Percentiles rank a stretch among this genome's conserved stretches.
Conservation (phyloP, 2,797 vertebrate species). For the Coregonus ussuriensis region DNA sequence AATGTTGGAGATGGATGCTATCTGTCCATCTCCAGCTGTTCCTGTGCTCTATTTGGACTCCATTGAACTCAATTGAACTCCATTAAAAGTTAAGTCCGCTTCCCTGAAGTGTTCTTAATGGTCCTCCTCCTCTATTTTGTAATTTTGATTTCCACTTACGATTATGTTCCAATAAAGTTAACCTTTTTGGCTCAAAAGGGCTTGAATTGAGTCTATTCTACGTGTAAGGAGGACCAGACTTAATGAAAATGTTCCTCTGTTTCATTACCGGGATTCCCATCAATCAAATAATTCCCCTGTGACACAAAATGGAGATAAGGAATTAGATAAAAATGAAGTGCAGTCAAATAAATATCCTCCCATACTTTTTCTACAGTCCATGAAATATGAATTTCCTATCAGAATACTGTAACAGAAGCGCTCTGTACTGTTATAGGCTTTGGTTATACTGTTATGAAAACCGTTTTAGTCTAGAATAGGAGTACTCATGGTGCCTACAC, state of each 20-base stretch:
- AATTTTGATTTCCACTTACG: slow-evolving; percentile 44
- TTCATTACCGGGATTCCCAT: slow-evolving; percentile 50
- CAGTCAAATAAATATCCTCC: slow-evolving; percentile 13
- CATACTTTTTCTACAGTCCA: background rate
- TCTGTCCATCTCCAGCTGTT: slow-evolving; percentile 14
- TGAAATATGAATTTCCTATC: slow-evolving; percentile 23
- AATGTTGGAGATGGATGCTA: slow-evolving; percentile 31
- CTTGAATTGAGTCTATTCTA: slow-evolving; percentile 1
- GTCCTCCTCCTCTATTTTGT: slow-evolving; percentile 16
- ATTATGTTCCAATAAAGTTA: slow-evolving; percentile 32
- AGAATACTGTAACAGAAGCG: background rate
- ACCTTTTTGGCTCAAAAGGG: slow-evolving; percentile 13
- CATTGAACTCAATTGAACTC: background rate
- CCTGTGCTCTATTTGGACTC: slow-evolving; percentile 18
- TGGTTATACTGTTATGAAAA: slow-evolving; percentile 2
- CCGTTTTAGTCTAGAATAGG: slow-evolving; percentile 3
- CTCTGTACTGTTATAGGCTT: background rate
- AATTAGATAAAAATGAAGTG: slow-evolving; percentile 37
- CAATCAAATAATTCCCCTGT: slow-evolving; percentile 41
- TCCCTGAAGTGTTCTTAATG: slow-evolving; percentile 23
- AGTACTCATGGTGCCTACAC: background rate
- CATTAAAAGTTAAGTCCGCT: background rate
- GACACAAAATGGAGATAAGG: slow-evolving; percentile 37
- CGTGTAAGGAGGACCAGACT: slow-evolving; percentile 32
- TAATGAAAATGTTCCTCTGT: slow-evolving; percentile 60